phyloP scores from a whole-genome alignment of 2,797 vertebrate species.

The Chelmon rostratus region DNA sequence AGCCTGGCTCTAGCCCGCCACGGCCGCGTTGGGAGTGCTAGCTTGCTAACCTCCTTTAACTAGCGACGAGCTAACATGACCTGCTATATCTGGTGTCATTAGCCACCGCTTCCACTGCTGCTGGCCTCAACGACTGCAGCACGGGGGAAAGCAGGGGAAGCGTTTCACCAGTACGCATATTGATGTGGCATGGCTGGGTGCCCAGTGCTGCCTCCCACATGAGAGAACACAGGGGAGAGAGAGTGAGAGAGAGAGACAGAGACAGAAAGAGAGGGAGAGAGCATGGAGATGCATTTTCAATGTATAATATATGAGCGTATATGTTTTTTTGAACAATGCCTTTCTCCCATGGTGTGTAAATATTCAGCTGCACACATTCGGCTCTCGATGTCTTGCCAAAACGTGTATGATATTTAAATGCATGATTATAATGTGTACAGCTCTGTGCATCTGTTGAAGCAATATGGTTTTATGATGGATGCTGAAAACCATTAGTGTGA shows the following conservation, averaged over 20 bases:
- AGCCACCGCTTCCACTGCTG: conserved; percentile 60
- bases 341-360: conserved; percentile 63
- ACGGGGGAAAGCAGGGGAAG: conserved; percentile 69
- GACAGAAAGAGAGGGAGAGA: conserved; percentile 60
- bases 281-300: conserved; percentile 63
- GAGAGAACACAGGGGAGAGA: conserved; percentile 64
- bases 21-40: conserved; percentile 47
- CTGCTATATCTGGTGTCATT: conserved; percentile 74
- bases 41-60: conserved; percentile 62
- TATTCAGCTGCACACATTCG: conserved; percentile 66
- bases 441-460: conserved; percentile 66
- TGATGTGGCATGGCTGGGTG: conserved; percentile 85
- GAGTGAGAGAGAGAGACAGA: conserved; percentile 40
- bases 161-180: conserved; percentile 81
- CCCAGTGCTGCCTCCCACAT: conserved; percentile 85
- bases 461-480: conserved; percentile 54
- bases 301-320: conserved; percentile 79
- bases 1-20: conserved; percentile 36
- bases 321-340: conserved; percentile 69
- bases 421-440: conserved; percentile 50
- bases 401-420: conserved; percentile 60
- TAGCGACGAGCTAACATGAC: conserved; percentile 72
- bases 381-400: conserved; percentile 54
- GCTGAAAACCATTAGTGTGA: conserved; percentile 42
- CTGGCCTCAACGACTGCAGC: conserved; percentile 56